phyloP scores from a whole-genome alignment of 2,888 invertebrate genomes.

The Hyles lineata region DNA sequence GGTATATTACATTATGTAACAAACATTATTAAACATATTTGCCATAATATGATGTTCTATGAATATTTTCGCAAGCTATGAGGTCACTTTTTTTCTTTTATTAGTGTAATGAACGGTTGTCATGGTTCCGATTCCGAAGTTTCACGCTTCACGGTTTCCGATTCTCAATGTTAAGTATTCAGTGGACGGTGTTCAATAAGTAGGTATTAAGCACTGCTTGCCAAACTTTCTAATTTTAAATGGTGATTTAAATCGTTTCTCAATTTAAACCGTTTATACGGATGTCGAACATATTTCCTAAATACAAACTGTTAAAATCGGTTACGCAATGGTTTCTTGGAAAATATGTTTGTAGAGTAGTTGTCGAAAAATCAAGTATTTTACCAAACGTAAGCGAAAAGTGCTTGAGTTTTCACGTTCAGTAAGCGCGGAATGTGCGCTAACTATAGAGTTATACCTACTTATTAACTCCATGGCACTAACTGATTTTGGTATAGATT shows the following conservation, averaged over 20 bases:
- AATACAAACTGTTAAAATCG: too few species aligned
- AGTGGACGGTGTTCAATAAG: conserved; percentile 30
- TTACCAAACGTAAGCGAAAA: too few species aligned
- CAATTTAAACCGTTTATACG: neutral
- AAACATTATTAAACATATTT: too few species aligned
- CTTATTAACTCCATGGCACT: too few species aligned
- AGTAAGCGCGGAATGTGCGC: too few species aligned
- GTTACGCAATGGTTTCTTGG: too few species aligned
- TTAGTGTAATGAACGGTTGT: conserved; percentile 48
- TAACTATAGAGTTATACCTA: too few species aligned
- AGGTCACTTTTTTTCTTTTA: conserved; percentile 45
- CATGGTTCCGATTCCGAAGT: conserved; percentile 47
- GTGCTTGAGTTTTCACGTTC: too few species aligned
- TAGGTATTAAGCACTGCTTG: conserved; percentile 18
- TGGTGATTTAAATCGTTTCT: neutral
- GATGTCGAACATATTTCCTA: neutral
- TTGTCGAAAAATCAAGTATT: too few species aligned
- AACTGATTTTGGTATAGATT: too few species aligned
- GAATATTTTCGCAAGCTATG: conserved; percentile 41
- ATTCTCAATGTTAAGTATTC: conserved; percentile 46
- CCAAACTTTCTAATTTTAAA: conserved; percentile 15
- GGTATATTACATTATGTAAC: too few species aligned
- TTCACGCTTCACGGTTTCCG: conserved; percentile 53
- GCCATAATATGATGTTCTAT: neutral
- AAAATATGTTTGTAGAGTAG: too few species aligned